phyloP scores from a whole-genome alignment of 2,797 vertebrate species.

The Melanotaenia trifasciata region DNA sequence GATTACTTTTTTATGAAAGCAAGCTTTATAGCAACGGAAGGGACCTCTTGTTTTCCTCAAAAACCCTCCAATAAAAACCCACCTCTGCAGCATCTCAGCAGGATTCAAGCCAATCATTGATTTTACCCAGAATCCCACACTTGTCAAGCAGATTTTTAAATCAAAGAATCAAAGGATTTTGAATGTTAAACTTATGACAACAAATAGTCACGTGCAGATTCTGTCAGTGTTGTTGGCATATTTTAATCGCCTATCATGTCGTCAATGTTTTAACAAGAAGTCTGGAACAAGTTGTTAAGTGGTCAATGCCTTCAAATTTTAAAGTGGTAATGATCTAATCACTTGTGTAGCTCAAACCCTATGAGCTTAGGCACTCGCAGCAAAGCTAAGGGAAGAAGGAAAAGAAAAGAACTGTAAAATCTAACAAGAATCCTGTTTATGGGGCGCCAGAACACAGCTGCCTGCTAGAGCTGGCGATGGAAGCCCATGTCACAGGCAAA shows the following conservation, averaged over 20 bases:
- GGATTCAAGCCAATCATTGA: slow-evolving; percentile 53
- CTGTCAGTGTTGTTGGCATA: not conserved
- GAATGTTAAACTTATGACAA: not conserved
- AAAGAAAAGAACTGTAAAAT: slow-evolving; percentile 77
- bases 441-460: slow-evolving; percentile 71
- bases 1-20: slow-evolving; percentile 75
- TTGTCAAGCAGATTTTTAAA: slow-evolving; percentile 22
- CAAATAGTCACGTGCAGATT: slow-evolving; percentile 4
- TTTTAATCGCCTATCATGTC: slow-evolving; percentile 32
- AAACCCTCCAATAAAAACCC: slow-evolving; percentile 65
- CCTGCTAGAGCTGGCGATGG: slow-evolving; percentile 56
- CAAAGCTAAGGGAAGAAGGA: slow-evolving; percentile 53
- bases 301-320: slow-evolving; percentile 18
- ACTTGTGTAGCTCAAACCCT: slow-evolving; percentile 43
- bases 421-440: slow-evolving; percentile 79
- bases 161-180: slow-evolving; percentile 33
- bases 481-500: slow-evolving; percentile 58
- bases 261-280: slow-evolving; percentile 35
- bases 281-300: not conserved
- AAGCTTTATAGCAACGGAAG: slow-evolving; percentile 70
- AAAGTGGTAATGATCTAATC: slow-evolving; percentile 28
- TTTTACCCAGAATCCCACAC: slow-evolving; percentile 24
- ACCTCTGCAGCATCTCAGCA: slow-evolving; percentile 58
- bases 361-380: slow-evolving; percentile 8
- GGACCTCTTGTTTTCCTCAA: slow-evolving; percentile 64